Conservation (phyloP, 2,888 invertebrate genomes). For the Junonia oenone region DNA sequence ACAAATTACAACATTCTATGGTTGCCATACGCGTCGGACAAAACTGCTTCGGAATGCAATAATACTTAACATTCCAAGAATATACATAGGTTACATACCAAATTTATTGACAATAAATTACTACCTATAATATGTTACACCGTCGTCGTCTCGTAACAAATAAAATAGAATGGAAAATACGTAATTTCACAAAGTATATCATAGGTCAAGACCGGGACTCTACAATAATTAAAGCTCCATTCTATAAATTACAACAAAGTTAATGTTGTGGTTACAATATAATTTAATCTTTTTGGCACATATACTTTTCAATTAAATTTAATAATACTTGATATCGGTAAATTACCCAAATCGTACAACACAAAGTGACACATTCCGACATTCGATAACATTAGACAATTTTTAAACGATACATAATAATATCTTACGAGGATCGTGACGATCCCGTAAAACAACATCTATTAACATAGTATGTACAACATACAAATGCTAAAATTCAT, state of each 20-base stretch:
- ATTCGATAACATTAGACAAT: background rate
- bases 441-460: slow-evolving; percentile 20
- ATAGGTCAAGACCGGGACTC: slow-evolving; percentile 58
- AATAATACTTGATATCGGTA: slow-evolving; percentile 25
- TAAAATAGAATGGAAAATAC: slow-evolving; percentile 36
- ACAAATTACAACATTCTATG: slow-evolving; percentile 62
- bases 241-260: slow-evolving; percentile 24
- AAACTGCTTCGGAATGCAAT: slow-evolving; percentile 45
- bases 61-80: slow-evolving; percentile 26
- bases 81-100: slow-evolving; percentile 47
- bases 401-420: slow-evolving; percentile 2
- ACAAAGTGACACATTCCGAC: slow-evolving; percentile 11
- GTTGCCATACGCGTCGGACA: slow-evolving; percentile 46
- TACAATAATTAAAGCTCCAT: slow-evolving; percentile 78
- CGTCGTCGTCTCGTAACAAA: slow-evolving; percentile 33
- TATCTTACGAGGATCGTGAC: slow-evolving; percentile 5
- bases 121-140: slow-evolving; percentile 41
- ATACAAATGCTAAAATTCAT: slow-evolving; percentile 36
- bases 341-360: slow-evolving; percentile 9
- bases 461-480: slow-evolving; percentile 36
- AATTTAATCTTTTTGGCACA: slow-evolving; percentile 46
- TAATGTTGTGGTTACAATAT: slow-evolving; percentile 13
- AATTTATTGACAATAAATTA: slow-evolving; percentile 46
- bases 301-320: slow-evolving; percentile 35
- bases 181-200: slow-evolving; percentile 13